Conservation (phyloP, 2,888 invertebrate genomes). For the Neocrepidodera transversa region DNA sequence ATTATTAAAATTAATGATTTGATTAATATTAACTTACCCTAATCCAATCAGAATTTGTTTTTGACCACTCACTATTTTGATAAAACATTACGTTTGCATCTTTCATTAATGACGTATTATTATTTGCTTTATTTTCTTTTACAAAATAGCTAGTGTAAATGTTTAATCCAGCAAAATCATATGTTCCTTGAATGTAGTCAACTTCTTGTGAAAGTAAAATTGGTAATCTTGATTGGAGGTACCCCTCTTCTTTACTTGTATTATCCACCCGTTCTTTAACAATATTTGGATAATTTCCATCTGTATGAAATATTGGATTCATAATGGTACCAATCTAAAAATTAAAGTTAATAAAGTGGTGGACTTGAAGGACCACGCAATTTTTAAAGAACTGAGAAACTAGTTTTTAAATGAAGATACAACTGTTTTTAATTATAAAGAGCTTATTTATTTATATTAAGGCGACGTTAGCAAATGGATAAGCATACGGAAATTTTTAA, state of each 20-base stretch:
- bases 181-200: slow-evolving; percentile 37
- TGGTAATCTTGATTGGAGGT: slow-evolving; percentile 41
- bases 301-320: slow-evolving; percentile 43
- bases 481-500: no score
- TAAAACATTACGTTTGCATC: slow-evolving; percentile 68
- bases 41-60: slow-evolving; percentile 44
- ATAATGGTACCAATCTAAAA: slow-evolving; percentile 38
- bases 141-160: slow-evolving; percentile 40
- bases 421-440: no score
- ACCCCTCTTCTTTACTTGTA: slow-evolving; percentile 40
- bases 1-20: no score
- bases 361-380: no score
- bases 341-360: no score
- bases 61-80: slow-evolving; percentile 68
- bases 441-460: no score
- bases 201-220: slow-evolving; percentile 35
- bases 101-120: slow-evolving; percentile 64
- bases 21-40: slow-evolving; percentile 26
- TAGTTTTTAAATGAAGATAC: no score
- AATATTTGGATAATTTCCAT: slow-evolving; percentile 46
- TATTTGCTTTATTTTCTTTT: slow-evolving; percentile 24
- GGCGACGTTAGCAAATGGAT: no score
- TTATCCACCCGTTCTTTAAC: slow-evolving; percentile 40
- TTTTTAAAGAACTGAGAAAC: no score
- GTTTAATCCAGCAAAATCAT: slow-evolving; percentile 44